A percentile compares a stretch with the other conserved stretches of the same genome.
Conservation (phyloP, 2,888 invertebrate species). For the Dicycla oo region DNA sequence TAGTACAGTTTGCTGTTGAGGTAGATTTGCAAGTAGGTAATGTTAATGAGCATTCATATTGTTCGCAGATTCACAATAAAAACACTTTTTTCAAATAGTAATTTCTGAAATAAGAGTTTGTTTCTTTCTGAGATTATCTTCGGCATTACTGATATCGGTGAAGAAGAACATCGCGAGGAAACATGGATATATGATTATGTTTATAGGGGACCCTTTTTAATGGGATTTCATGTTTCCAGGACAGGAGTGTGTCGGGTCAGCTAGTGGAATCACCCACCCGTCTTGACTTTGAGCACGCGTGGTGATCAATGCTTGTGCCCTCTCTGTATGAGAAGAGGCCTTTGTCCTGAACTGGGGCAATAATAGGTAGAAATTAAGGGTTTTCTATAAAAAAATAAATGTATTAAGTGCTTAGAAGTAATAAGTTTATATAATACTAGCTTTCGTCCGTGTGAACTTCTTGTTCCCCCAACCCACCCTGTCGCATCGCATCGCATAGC, state of each 20-base stretch:
- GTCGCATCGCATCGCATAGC: no score
- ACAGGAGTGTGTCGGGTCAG: no score
- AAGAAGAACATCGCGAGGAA: background rate
- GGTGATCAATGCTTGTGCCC: no score
- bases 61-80: background rate
- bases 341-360: background rate
- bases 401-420: no score
- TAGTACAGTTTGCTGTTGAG: background rate
- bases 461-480: no score
- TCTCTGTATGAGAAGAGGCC: no score
- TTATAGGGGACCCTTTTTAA: no score
- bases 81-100: background rate
- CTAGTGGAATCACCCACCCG: background rate
- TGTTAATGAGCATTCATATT: background rate
- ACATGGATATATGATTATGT: background rate
- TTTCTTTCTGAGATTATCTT: background rate
- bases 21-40: background rate
- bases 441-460: no score
- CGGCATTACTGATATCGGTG: background rate
- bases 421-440: no score
- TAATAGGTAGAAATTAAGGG: background rate
- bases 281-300: background rate
- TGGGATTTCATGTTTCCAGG: no score
- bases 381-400: background rate
- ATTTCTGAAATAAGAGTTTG: background rate